These are phyloP conservation scores for Platichthys stellatus DNA, from an alignment of 2,113 vertebrate species.

Conservation along the genomic window DNA sequence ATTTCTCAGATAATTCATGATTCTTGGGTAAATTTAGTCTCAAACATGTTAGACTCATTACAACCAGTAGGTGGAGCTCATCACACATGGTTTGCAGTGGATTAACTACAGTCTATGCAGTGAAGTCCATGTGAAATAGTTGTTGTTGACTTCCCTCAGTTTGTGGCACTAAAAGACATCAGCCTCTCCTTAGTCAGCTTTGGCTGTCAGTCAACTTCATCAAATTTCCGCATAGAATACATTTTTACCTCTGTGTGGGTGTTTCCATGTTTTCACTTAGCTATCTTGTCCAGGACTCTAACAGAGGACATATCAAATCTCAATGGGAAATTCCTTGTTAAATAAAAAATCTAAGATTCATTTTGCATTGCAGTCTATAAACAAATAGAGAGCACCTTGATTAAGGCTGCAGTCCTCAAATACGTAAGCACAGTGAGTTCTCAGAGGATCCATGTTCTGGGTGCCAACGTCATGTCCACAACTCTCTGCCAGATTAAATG, in stretches of 20 bases:
- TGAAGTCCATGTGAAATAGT: not conserved
- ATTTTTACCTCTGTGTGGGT: too few species aligned
- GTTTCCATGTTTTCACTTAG: too few species aligned
- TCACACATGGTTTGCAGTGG: not conserved
- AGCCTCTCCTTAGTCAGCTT: too few species aligned
- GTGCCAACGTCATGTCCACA: not conserved
- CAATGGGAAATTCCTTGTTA: too few species aligned
- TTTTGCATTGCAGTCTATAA: not conserved
- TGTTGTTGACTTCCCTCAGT: not conserved
- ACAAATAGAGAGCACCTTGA: slow-evolving; percentile 5
- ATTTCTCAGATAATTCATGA: too few species aligned
- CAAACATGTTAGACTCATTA: not conserved
- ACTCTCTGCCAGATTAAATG: slow-evolving; percentile 11
- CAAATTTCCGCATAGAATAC: too few species aligned
- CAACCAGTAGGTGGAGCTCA: slow-evolving; percentile 44
- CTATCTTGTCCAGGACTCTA: too few species aligned
- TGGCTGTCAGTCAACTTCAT: too few species aligned
- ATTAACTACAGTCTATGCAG: not conserved
- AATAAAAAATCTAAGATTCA: not conserved
- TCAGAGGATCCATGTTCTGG: not conserved
- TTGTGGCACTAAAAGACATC: too few species aligned
- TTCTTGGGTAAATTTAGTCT: too few species aligned
- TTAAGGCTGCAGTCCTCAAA: slow-evolving; percentile 7
- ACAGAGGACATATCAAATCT: too few species aligned
- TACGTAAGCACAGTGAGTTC: not conserved